Percentiles rank a stretch among this genome's conserved stretches.
These are phyloP conservation scores for Panonychus citri DNA, from an alignment of 1,140 invertebrate genomes.

Conservation along the genomic window DNA sequence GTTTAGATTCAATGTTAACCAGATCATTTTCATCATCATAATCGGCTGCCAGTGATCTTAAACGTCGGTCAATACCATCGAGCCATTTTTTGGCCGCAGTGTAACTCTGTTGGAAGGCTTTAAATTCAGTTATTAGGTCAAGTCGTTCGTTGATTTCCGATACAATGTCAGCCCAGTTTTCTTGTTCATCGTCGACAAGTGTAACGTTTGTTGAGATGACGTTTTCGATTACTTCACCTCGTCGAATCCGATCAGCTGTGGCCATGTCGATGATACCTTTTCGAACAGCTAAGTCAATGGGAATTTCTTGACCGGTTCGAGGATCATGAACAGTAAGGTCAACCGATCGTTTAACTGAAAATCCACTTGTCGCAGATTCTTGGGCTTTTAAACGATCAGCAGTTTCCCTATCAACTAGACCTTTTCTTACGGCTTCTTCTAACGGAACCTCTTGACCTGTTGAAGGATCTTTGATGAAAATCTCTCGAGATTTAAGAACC, in stretches of 20 bases:
- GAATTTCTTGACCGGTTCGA: conserved; percentile 37
- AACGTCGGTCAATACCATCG: background rate
- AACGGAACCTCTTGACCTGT: conserved; percentile 48
- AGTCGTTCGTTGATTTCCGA: background rate
- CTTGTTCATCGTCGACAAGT: conserved; percentile 19
- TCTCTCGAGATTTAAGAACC: conserved; percentile 24
- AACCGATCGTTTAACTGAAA: conserved; percentile 22
- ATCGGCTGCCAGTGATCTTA: background rate
- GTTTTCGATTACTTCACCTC: conserved; percentile 6
- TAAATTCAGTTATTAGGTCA: background rate
- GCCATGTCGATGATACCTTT: conserved; percentile 46
- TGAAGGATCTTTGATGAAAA: conserved; percentile 38
- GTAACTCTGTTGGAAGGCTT: background rate
- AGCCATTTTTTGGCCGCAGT: background rate
- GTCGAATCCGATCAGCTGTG: conserved; percentile 29
- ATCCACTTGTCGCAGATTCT: conserved; percentile 13
- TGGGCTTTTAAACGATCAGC: conserved; percentile 18
- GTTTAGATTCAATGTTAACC: background rate
- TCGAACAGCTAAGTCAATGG: conserved; percentile 46
- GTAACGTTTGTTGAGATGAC: conserved; percentile 22
- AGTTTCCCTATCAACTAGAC: conserved; percentile 19
- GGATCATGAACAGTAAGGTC: conserved; percentile 51
- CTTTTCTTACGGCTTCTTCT: conserved; percentile 43
- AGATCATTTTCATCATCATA: background rate
- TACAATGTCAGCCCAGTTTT: background rate